Conservation (phyloP, 64 coral and sea anemone genomes). For the Orbicella faveolata region DNA sequence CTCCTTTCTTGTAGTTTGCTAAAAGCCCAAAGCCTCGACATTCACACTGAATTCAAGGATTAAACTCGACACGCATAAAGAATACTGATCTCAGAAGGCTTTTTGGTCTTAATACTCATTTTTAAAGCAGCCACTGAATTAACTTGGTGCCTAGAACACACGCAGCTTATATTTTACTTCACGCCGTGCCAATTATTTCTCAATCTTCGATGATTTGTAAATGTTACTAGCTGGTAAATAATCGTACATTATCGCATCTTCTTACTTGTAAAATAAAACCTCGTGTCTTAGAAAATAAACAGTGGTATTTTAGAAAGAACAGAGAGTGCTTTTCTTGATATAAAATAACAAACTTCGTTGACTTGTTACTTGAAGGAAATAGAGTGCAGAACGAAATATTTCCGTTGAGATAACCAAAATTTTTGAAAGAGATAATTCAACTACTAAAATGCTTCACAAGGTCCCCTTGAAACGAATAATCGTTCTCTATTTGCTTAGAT, state of each 20-base stretch:
- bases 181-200: slow-evolving; percentile 38
- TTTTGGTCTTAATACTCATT: neutral
- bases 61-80: neutral
- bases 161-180: neutral
- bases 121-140: neutral
- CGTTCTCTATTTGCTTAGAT: neutral
- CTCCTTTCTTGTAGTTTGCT: neutral
- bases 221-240: slow-evolving; percentile 29
- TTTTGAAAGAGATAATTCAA: neutral
- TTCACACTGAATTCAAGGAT: neutral
- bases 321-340: neutral
- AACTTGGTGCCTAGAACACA: neutral
- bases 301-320: neutral
- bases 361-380: neutral
- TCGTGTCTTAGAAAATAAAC: neutral
- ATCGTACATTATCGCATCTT: neutral
- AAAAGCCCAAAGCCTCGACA: neutral
- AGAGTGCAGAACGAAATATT: neutral
- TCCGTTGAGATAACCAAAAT: neutral
- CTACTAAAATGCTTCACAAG: neutral
- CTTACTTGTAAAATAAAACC: neutral
- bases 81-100: neutral
- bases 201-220: slow-evolving; percentile 29
- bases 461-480: neutral
- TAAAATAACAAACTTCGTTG: neutral